phyloP scores from a whole-genome alignment of 2,113 vertebrate genomes.

The Tetrax tetrax region DNA sequence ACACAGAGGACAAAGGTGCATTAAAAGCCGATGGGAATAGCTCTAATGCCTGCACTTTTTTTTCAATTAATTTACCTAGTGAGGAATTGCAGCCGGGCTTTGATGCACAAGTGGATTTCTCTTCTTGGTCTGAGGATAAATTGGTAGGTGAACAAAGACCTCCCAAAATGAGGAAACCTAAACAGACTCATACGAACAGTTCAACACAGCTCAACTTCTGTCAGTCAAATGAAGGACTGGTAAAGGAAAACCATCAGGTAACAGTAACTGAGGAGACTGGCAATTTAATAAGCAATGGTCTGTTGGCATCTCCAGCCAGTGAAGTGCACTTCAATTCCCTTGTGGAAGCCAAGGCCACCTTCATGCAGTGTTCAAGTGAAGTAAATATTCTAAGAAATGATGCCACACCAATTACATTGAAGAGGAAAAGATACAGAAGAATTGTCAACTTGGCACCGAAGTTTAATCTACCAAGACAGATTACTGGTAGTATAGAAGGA shows the following conservation, averaged over 20 bases:
- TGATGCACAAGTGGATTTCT: not conserved
- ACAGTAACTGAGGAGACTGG: not conserved
- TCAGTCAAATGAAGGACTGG: not conserved
- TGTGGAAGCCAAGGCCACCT: not conserved
- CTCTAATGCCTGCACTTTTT: slow-evolving; percentile 29
- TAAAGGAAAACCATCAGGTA: not conserved
- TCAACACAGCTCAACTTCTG: not conserved
- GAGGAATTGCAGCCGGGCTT: not conserved
- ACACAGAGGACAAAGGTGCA: not conserved
- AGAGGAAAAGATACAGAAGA: slow-evolving; percentile 41
- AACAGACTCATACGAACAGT: not conserved
- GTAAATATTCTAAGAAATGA: not conserved
- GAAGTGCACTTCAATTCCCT: not conserved
- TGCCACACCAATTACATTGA: not conserved
- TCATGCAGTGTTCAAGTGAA: not conserved
- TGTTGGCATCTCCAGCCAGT: not conserved
- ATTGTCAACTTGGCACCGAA: slow-evolving; percentile 69
- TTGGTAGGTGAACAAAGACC: slow-evolving; percentile 58
- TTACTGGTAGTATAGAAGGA: not conserved
- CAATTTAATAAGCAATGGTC: not conserved
- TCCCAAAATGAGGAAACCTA: not conserved
- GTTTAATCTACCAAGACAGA: slow-evolving; percentile 57
- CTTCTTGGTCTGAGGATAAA: slow-evolving; percentile 46
- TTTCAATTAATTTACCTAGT: slow-evolving; percentile 12
- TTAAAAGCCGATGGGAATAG: not conserved